A percentile compares a stretch with the other conserved stretches of the same genome.
Conservation (phyloP, 2,113 vertebrate genomes). For the Colinus virginianus region DNA sequence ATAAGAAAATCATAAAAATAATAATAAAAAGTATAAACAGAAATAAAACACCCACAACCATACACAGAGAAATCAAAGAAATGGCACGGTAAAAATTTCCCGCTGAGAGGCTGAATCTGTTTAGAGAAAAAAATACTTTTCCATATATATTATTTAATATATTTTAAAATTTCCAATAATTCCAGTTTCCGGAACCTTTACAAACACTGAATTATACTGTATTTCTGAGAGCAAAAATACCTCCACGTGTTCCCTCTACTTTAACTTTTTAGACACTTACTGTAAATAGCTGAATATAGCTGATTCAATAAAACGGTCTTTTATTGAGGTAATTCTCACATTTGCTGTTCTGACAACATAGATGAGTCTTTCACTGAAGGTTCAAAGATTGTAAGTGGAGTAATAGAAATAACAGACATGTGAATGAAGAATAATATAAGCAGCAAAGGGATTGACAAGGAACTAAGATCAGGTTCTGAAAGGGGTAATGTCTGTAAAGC, state of each 20-base stretch:
- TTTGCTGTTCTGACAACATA: background rate
- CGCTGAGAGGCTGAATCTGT: background rate
- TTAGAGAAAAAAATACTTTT: background rate
- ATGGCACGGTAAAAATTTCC: background rate
- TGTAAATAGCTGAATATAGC: background rate
- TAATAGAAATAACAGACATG: conserved; percentile 42
- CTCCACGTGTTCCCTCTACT: background rate
- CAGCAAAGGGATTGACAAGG: conserved; percentile 7
- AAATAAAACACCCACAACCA: background rate
- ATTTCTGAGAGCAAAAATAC: background rate
- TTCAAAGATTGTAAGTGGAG: conserved; percentile 17
- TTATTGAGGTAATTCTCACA: background rate
- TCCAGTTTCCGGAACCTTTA: background rate
- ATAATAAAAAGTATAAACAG: background rate
- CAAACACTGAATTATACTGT: background rate
- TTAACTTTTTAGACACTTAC: background rate
- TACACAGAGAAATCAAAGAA: background rate
- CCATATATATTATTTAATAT: background rate
- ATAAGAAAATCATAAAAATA: background rate
- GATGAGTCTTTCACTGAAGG: background rate
- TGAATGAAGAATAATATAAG: background rate
- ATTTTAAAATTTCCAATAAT: background rate
- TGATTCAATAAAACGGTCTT: background rate
- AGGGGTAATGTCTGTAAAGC: background rate
- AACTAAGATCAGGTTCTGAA: conserved; percentile 3